Base-by-base conservation (phyloP, 2,797 vertebrate species). In the Moxostoma hubbsi region DNA sequence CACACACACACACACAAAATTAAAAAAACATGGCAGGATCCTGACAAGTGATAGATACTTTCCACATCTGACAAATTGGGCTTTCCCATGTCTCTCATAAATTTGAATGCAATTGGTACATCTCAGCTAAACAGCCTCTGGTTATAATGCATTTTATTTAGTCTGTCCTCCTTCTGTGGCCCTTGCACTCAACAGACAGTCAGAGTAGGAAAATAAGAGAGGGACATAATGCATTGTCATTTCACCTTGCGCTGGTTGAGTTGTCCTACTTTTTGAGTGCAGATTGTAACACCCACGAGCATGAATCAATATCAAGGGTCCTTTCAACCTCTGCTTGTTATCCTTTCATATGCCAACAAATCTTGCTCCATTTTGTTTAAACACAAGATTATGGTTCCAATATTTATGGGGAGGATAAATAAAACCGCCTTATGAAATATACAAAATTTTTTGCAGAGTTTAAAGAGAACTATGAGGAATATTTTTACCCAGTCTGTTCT, bases 211-310 rank as follows among this genome's bases (percentile, higher is more conserved):
- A 12, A 65, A 64, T 58, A 51, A 47, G 43, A 65, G 18, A 57
- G n/a, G 49, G 63, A 78, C 61, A 49, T 16, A 36, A 59, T n/a
- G 7, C n/a, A n/a, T 46, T 75, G 43, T 57, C 43, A 16, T 79
- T 82, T 70, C 58, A 64, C 58, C 53, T 69, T 65, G 61, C 54
- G 51, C 72, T 53, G 58, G 71, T 79, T 64, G 53, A 82, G 77
- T 9, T 79, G 77, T 49, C 46, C 77, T 54, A 68, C 66, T 83
- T 75, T 75, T 59, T 64, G 51, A 45, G 13, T 55, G 51, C 69
- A 15, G 50, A 72, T 36, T 62, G 45, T 65, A 64, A 79, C 61
- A 57, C 68, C 51, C 45, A 73, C 65, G 50, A 51, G 70, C 70
- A 58, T 55, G 67, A 75, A 82, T 82, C 71, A 65, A 70, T 75